A percentile compares a stretch with the other conserved stretches of the same genome.
Conservation (phyloP, 2,888 invertebrate genomes). For the Eurois occulta region DNA sequence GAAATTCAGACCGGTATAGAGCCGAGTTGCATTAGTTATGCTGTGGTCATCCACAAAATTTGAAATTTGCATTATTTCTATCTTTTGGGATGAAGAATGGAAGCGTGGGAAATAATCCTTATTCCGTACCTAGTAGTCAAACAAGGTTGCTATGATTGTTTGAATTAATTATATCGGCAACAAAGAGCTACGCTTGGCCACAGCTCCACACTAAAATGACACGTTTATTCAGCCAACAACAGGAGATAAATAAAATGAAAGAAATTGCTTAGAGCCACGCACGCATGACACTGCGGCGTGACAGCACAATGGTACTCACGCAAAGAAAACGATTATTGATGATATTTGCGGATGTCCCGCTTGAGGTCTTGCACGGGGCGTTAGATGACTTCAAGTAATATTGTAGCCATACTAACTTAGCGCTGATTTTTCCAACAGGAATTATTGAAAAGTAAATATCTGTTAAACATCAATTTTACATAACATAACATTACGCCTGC, state of each 20-base stretch:
- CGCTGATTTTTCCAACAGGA: background rate
- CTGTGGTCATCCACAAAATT: slow-evolving; percentile 54
- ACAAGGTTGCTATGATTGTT: background rate
- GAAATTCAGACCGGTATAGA: background rate
- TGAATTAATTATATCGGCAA: background rate
- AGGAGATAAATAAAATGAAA: background rate
- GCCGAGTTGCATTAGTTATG: slow-evolving; percentile 18
- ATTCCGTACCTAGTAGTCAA: slow-evolving; percentile 23
- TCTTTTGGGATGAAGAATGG: slow-evolving; percentile 1
- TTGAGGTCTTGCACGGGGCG: background rate
- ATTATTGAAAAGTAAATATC: background rate
- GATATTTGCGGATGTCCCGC: background rate
- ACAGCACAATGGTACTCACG: background rate
- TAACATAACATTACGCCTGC: no score
- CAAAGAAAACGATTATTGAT: background rate
- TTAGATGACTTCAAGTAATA: background rate
- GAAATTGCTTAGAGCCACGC: background rate
- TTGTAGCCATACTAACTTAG: background rate
- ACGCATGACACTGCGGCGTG: background rate
- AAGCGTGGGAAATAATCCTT: slow-evolving; percentile 7
- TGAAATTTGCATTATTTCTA: slow-evolving; percentile 52
- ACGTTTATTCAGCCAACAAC: background rate
- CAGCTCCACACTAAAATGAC: background rate
- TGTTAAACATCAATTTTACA: background rate
- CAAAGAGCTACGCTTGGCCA: background rate